phyloP scores from a whole-genome alignment of 1,140 invertebrate species.

The Catajapyx aquilonaris region DNA sequence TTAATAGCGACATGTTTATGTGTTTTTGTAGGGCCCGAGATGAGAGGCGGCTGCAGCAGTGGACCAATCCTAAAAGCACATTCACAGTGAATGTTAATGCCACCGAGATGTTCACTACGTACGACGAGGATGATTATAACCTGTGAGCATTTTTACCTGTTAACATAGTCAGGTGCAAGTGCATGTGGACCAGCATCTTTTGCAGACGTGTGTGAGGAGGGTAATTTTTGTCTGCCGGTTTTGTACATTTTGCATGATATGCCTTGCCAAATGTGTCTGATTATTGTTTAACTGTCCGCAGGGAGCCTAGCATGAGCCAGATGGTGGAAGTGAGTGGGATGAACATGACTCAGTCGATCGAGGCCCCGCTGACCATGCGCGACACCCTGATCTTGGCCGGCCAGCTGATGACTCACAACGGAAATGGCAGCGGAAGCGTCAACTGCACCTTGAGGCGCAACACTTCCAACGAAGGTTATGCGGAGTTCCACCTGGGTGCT shows the following conservation, averaged over 20 bases:
- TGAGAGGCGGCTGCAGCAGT: slow-evolving; percentile 58
- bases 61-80: slow-evolving; percentile 74
- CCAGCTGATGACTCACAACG: slow-evolving; percentile 65
- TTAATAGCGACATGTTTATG: not conserved
- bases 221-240: slow-evolving; percentile 5
- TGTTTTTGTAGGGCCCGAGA: slow-evolving; percentile 38
- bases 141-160: slow-evolving; percentile 19
- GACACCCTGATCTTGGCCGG: slow-evolving; percentile 64
- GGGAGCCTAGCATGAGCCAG: too few relatives aligned
- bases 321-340: slow-evolving; percentile 84
- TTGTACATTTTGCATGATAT: too few relatives aligned
- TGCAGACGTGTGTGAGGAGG: slow-evolving; percentile 13
- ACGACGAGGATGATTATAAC: slow-evolving; percentile 37
- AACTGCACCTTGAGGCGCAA: slow-evolving; percentile 49
- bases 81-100: slow-evolving; percentile 78
- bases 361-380: slow-evolving; percentile 66
- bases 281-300: too few relatives aligned
- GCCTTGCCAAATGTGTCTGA: too few relatives aligned
- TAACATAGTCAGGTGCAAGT: too few relatives aligned
- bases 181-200: slow-evolving; percentile 14
- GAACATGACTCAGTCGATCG: slow-evolving; percentile 77
- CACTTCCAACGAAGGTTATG: too few relatives aligned
- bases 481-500: slow-evolving; percentile 54
- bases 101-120: slow-evolving; percentile 64
- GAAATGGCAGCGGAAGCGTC: slow-evolving; percentile 52